phyloP scores from a whole-genome alignment of 2,113 vertebrate genomes.

The Limanda limanda region DNA sequence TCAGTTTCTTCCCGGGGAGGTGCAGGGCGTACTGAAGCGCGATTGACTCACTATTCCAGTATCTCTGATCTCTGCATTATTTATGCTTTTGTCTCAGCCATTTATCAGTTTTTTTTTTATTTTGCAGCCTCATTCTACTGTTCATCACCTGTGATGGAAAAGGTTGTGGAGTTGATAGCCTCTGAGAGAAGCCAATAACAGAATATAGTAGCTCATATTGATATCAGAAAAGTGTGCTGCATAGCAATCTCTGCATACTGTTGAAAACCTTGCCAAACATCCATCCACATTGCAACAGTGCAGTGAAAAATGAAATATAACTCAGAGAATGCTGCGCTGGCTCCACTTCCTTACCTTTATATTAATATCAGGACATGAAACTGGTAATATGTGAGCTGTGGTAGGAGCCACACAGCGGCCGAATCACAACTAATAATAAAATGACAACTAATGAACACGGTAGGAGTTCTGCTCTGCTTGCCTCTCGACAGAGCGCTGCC shows the following conservation, averaged over 20 bases:
- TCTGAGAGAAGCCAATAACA: conserved; percentile 64
- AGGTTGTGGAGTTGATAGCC: conserved; percentile 49
- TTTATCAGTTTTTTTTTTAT: conserved; percentile 62
- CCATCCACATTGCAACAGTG: conserved; percentile 56
- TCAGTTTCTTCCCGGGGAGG: conserved; percentile 46
- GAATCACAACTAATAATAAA: too few species aligned
- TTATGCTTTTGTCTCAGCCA: conserved; percentile 68
- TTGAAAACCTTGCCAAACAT: conserved; percentile 56
- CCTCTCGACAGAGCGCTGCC: conserved; percentile 66
- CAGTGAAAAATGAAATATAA: conserved; percentile 42
- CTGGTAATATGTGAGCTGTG: conserved; percentile 51
- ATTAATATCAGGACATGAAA: conserved; percentile 57
- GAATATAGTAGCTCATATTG: conserved; percentile 61
- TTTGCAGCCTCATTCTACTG: conserved; percentile 39
- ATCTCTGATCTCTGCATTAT: conserved; percentile 64
- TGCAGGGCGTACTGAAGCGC: conserved; percentile 51
- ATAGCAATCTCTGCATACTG: conserved; percentile 42
- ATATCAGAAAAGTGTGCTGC: conserved; percentile 59
- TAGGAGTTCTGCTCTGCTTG: conserved; percentile 78
- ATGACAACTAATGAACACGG: conserved; percentile 80
- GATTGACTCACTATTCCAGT: conserved; percentile 45
- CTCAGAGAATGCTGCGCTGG: conserved; percentile 51
- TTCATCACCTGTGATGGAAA: conserved; percentile 58
- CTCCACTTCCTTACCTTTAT: conserved; percentile 53
- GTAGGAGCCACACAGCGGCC: conserved; percentile 52